These are phyloP conservation scores for Drosophila neonasuta DNA, from an alignment of 2,888 invertebrate genomes.

Conservation along the genomic window DNA sequence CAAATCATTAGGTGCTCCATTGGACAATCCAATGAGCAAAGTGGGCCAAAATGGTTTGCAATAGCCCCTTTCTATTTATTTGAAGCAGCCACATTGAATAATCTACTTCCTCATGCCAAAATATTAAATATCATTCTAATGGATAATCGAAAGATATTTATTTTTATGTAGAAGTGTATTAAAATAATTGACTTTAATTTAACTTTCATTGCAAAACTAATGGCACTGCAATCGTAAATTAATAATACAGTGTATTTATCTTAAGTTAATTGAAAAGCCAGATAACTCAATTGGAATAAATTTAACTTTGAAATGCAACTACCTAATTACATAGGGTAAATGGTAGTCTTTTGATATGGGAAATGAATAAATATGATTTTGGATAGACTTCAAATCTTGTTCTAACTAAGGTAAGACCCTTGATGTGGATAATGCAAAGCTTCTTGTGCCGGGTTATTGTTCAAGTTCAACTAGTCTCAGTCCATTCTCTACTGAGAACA, in stretches of 20 bases:
- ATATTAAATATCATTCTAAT: not conserved
- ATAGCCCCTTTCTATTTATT: conserved; percentile 20
- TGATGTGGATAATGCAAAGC: not conserved
- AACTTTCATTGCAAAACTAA: not conserved
- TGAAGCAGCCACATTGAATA: not conserved
- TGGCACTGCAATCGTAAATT: not conserved
- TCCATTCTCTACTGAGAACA: conserved; percentile 2
- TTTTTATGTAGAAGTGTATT: not conserved
- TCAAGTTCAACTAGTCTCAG: not conserved
- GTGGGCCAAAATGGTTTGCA: conserved; percentile 30
- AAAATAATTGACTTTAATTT: not conserved
- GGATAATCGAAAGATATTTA: not conserved
- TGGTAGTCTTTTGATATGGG: too few species aligned
- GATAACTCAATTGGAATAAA: too few species aligned
- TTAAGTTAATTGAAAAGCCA: too few species aligned
- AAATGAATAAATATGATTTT: not conserved
- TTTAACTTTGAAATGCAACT: too few species aligned
- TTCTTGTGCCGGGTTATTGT: conserved; percentile 1
- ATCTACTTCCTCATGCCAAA: not conserved
- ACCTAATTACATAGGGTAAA: too few species aligned
- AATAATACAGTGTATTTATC: too few species aligned
- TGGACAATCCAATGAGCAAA: conserved; percentile 29
- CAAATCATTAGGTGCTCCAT: conserved; percentile 49
- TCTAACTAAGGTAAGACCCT: not conserved
- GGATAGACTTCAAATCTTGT: not conserved